Evolutionary conservation across 2,888 invertebrate genomes (phyloP), one percentile per base, ranked within the genome.

Genomic region (Micoletzkya japonica): DNA sequence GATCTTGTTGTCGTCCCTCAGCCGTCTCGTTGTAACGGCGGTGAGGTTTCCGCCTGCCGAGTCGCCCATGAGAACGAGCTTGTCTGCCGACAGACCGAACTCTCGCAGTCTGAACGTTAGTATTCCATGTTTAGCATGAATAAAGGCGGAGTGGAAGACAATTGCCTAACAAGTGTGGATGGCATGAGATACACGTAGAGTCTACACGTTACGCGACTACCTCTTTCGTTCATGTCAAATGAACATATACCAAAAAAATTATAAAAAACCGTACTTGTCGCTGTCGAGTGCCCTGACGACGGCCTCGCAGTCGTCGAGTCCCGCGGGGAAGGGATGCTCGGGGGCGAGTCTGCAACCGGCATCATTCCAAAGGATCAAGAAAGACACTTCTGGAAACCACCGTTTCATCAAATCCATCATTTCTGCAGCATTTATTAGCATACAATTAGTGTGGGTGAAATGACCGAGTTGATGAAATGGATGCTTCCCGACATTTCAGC

Each of bases 251-350:
- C 17, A 10, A 17, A 10, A 39, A 17, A 39, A 39, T 10, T 17
- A 10, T n/a, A 37, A 24, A 20, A 39, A 79, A 71, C 37, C 81
- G 39, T 10, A 39, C 17, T 39, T 10, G 6, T 6, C 39, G 39
- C 39, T 39, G 39, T 39, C 24, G 14, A 67, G 57, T 20, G 76
- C 77, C 14, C 73, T 68, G 7, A 81, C 72, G 0, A 81, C 81
- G 7, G 72, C 72, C 68, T 81, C 77, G 72, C 87, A 87, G 75
- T 87, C 87, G 20, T 85, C 82, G 32, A 85, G 81, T 1, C 86
- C 85, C 0, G 84, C 85, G 2, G 87, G 87, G 72, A 85, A 88
- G 0, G 83, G 83, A 68, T 85, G 82, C 71, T 86, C 85, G 20
- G 87, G 87, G 1, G 87, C 86, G 7, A 66, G 37, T 28, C 64